Evolutionary conservation across 1,140 invertebrate species (phyloP).

Genomic region (Drosophila malerkotliana): DNA sequence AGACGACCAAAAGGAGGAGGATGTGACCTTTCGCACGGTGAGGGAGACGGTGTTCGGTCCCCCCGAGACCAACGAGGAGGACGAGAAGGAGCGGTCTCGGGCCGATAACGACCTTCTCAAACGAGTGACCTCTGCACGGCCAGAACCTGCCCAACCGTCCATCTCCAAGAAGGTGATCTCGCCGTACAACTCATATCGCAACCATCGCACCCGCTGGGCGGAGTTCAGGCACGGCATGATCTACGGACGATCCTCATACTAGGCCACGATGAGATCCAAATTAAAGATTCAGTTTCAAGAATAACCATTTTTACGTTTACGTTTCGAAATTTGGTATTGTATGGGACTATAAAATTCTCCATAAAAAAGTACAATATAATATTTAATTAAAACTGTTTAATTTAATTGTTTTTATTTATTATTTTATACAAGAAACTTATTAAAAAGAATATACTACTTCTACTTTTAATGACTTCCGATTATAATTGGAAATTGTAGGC

Average conservation of each 20-base stretch:
- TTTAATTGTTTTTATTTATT: too few species aligned
- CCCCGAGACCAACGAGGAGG: background rate
- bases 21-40: background rate
- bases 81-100: background rate
- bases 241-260: conserved; percentile 38
- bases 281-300: background rate
- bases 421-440: too few species aligned
- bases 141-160: background rate
- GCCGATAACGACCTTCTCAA: conserved; percentile 31
- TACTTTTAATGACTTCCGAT: too few species aligned
- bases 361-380: too few species aligned
- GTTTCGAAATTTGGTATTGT: background rate
- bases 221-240: conserved; percentile 62
- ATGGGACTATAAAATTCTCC: too few species aligned
- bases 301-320: background rate
- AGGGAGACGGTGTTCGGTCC: background rate
- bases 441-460: too few species aligned
- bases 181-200: conserved; percentile 51
- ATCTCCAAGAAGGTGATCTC: conserved; percentile 52
- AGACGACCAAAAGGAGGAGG: background rate
- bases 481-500: too few species aligned
- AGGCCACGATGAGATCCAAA: background rate
- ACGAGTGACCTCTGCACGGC: background rate
- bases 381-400: too few species aligned
- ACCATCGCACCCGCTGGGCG: conserved; percentile 57